A percentile compares a stretch with the other conserved stretches of the same genome.
These are phyloP conservation scores for Listrodromus nycthemerus DNA, from an alignment of 2,888 invertebrate species.

Conservation along the genomic window DNA sequence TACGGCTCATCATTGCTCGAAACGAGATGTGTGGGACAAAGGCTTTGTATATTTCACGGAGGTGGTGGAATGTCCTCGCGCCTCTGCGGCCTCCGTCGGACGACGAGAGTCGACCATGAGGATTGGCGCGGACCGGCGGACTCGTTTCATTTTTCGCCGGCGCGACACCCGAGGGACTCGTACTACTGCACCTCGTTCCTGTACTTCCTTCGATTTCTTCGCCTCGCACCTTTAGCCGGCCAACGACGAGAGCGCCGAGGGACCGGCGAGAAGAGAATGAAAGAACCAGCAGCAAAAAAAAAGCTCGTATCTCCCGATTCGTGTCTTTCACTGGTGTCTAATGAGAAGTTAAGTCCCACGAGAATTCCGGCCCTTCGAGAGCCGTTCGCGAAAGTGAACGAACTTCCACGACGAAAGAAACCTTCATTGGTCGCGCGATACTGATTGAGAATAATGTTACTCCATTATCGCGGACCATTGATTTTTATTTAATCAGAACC, in stretches of 20 bases:
- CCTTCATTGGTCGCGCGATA: neutral
- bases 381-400: slow-evolving; percentile 51
- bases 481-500: neutral
- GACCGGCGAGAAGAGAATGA: slow-evolving; percentile 6
- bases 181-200: slow-evolving; percentile 65
- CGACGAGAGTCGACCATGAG: slow-evolving; percentile 9
- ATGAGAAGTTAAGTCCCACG: slow-evolving; percentile 63
- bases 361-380: slow-evolving; percentile 47
- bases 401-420: slow-evolving; percentile 35
- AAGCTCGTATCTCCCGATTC: slow-evolving; percentile 27
- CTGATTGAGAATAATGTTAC: slow-evolving; percentile 37
- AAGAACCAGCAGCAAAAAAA: slow-evolving; percentile 1
- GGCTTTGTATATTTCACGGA: slow-evolving; percentile 53
- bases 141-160: slow-evolving; percentile 58
- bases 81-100: slow-evolving; percentile 7
- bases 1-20: slow-evolving; percentile 37
- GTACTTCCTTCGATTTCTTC: slow-evolving; percentile 16
- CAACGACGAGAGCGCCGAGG: slow-evolving; percentile 17
- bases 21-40: slow-evolving; percentile 41
- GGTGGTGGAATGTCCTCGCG: slow-evolving; percentile 17
- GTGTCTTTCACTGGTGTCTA: slow-evolving; percentile 48
- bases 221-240: slow-evolving; percentile 7
- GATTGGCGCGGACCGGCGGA: slow-evolving; percentile 6
- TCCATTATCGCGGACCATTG: slow-evolving; percentile 11
- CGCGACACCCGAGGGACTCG: slow-evolving; percentile 61